Conservation (phyloP, 2,797 vertebrate genomes). For the Otolemur crassicaudatus region DNA sequence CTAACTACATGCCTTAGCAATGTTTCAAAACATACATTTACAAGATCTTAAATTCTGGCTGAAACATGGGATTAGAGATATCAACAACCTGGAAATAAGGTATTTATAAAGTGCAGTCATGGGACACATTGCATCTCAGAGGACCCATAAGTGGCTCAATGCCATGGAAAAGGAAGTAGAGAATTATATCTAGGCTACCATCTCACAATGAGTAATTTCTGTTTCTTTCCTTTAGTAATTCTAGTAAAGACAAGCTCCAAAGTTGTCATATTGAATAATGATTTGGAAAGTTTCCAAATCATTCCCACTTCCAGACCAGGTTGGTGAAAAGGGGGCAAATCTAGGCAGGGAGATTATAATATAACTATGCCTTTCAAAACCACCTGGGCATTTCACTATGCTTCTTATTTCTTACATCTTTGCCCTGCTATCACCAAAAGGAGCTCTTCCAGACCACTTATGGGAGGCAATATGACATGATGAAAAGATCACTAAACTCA, state of each 20-base stretch:
- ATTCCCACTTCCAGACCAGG: background rate
- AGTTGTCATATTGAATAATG: background rate
- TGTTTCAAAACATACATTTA: constrained; percentile 14
- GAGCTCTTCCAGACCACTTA: background rate
- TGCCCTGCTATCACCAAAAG: background rate
- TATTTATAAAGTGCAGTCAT: background rate
- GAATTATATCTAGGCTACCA: background rate
- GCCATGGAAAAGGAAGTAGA: background rate
- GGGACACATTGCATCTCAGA: background rate
- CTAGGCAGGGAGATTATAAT: background rate
- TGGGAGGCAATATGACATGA: background rate
- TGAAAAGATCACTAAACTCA: background rate
- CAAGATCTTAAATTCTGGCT: background rate
- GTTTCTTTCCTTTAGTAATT: background rate
- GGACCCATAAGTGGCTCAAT: background rate
- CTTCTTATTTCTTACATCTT: constrained; percentile 17
- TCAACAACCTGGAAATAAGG: background rate
- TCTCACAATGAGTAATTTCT: background rate
- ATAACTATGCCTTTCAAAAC: background rate
- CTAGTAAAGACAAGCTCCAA: background rate
- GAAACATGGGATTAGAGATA: background rate
- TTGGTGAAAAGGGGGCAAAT: background rate
- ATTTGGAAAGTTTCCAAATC: too few species aligned
- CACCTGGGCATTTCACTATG: background rate
- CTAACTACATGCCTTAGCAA: background rate